Evolutionary conservation across 2,888 invertebrate species (phyloP).

Genomic region (Scaptodrosophila latifasciaeformis): DNA sequence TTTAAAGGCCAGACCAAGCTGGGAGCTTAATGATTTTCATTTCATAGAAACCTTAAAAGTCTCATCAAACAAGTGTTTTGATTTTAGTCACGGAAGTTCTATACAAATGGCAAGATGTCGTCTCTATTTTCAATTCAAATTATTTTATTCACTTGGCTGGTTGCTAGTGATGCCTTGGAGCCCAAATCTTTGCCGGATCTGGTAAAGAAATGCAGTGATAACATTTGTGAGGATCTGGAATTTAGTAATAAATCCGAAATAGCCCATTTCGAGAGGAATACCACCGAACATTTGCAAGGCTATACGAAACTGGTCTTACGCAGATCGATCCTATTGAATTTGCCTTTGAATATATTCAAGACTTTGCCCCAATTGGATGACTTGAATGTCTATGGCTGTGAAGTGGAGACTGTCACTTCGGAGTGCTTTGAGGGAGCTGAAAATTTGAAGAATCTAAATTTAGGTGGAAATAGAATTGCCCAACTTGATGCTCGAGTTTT

Average conservation of each 20-base stretch:
- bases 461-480: conserved; percentile 50
- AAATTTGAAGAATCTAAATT: conserved; percentile 29
- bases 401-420: conserved; percentile 23
- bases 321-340: conserved; percentile 41
- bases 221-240: conserved; percentile 25
- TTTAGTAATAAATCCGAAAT: conserved; percentile 31
- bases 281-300: background rate
- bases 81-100: conserved; percentile 34
- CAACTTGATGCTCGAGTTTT: conserved; percentile 40
- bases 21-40: too few relatives aligned
- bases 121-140: background rate
- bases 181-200: background rate
- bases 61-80: conserved; percentile 30
- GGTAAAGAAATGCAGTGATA: conserved; percentile 20
- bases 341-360: conserved; percentile 58
- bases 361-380: conserved; percentile 45
- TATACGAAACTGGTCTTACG: conserved; percentile 30
- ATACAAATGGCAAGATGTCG: conserved; percentile 31
- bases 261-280: conserved; percentile 27
- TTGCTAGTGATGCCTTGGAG: background rate
- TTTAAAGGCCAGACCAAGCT: too few relatives aligned
- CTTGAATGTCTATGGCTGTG: conserved; percentile 36
- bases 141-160: background rate
- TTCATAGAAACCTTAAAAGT: conserved; percentile 28
- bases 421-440: conserved; percentile 31